Conservation (phyloP, 2,113 vertebrate species). For the Myiopsitta monachus region DNA sequence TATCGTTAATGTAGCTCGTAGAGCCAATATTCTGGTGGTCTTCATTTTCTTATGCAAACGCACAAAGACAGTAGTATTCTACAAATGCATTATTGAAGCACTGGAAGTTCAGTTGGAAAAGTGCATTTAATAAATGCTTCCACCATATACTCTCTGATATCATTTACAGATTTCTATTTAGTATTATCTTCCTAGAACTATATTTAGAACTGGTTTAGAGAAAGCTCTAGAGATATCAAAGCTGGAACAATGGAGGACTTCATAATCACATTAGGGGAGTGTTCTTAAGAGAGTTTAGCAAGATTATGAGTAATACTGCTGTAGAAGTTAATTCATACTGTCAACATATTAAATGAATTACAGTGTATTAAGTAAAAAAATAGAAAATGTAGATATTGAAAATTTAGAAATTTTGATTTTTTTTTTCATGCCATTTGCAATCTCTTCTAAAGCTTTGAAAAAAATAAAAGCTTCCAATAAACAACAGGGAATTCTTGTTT, state of each 20-base stretch:
- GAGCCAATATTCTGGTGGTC: background rate
- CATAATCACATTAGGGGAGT: background rate
- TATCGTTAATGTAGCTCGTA: background rate
- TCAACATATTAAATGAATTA: background rate
- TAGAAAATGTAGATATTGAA: background rate
- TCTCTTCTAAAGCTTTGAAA: background rate
- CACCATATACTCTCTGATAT: background rate
- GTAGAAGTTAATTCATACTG: background rate
- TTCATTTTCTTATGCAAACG: background rate
- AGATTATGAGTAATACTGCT: background rate
- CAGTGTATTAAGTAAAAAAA: background rate
- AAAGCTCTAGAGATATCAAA: background rate
- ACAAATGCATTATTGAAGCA: background rate
- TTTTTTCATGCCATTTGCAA: background rate
- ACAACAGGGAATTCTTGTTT: background rate
- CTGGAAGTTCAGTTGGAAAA: background rate
- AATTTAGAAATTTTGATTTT: background rate
- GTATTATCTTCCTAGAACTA: background rate
- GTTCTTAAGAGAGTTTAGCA: background rate
- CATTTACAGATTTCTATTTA: background rate
- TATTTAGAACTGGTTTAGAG: background rate
- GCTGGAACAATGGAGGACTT: background rate
- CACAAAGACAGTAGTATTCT: background rate
- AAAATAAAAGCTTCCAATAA: background rate
- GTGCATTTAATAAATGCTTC: background rate